A percentile compares a stretch with the other conserved stretches of the same genome.
phyloP scores from a whole-genome alignment of 2,113 vertebrate species.

The Dasyornis broadbenti region DNA sequence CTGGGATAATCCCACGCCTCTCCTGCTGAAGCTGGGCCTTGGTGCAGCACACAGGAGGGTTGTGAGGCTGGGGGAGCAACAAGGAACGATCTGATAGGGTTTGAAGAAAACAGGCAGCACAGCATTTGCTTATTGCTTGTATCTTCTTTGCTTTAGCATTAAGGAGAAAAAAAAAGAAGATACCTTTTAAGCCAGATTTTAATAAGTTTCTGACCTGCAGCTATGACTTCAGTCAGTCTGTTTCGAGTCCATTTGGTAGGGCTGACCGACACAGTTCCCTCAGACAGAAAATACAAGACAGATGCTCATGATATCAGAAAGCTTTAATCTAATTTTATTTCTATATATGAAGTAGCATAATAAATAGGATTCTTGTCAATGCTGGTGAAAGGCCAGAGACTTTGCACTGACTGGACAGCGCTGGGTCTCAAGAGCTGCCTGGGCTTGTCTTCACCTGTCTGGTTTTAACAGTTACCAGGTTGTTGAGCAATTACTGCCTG shows the following conservation, averaged over 20 bases:
- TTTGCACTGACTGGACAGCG: neutral
- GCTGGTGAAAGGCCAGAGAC: neutral
- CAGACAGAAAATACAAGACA: neutral
- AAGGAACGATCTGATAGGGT: neutral
- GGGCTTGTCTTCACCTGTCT: neutral
- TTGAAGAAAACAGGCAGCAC: neutral
- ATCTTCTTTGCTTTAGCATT: neutral
- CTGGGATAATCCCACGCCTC: fast-evolving
- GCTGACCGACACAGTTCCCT: neutral
- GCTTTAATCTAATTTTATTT: conserved; percentile 12
- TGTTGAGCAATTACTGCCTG: neutral
- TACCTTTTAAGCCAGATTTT: neutral
- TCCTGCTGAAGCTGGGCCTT: neutral
- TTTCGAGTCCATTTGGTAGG: neutral
- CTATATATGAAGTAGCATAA: neutral
- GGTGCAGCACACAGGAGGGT: neutral
- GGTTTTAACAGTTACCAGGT: neutral
- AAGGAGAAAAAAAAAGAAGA: no score
- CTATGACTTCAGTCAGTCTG: neutral
- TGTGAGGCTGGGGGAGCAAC: neutral
- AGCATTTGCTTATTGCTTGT: neutral
- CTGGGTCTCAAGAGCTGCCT: neutral
- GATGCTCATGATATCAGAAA: conserved; percentile 9
- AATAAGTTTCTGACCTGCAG: neutral
- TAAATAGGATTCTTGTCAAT: neutral